Base-by-base conservation (phyloP, 2,113 vertebrate species). In the Melanocharis versteri region DNA sequence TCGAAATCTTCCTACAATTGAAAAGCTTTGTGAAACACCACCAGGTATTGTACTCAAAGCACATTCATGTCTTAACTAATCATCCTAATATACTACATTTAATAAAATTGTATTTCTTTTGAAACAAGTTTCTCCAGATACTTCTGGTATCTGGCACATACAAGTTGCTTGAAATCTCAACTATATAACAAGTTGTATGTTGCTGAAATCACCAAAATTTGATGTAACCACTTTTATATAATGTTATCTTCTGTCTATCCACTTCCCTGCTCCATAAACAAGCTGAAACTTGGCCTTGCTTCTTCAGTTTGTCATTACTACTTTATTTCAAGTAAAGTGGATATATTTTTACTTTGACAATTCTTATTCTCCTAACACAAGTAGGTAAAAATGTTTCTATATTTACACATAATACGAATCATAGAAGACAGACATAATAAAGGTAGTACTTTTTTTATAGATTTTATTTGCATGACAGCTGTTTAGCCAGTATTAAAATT, bases 1-100 rank as follows among this genome's bases (percentile, higher is more conserved):
- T 98, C 97, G 95, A 70, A 99, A 98, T 97, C 98, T 98, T 97
- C 98, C 98, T 91, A 98, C 98, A 96, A 98, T 98, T 98, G 98
- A 98, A 98, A 99, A 98, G 97, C 98, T 97, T 92, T 98, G 97
- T 98, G 98, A 99, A 69, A 98, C 98, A 60, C 96, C 98, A 83
- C 97, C 98, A 99, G 99, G 99, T 99, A 99, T 92, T 88, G 97
- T 98, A 96, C 78, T 42, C n/a, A 86, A 95, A 96, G 93, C 64
- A 92, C 79, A 94, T 81, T 21, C 97, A 54, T 86, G 23, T 97
- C 95, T 97, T 94, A 88, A 97, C 96, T 98, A 97, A 97, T 98
- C 80, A 80, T 82, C 62, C 75, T 97, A 96, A 98, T 92, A 68
- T 24, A 91, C 26, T 90, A 69, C 71, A 57, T 57, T 84, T 96